These are phyloP conservation scores for Cricetomys ansorgei DNA, from an alignment of 2,113 vertebrate species.

Conservation along the genomic window DNA sequence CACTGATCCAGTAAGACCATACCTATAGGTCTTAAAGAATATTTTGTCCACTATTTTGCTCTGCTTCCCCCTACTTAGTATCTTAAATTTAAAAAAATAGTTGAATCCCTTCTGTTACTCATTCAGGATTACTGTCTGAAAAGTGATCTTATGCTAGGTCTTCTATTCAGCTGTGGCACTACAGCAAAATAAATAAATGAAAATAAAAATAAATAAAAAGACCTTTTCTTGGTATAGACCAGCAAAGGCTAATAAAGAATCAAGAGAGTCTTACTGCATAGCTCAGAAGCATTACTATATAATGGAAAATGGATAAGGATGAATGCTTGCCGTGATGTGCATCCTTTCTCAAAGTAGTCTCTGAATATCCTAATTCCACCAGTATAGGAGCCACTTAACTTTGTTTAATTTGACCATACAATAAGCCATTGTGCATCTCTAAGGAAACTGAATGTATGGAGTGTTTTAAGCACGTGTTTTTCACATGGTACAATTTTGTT, in stretches of 20 bases:
- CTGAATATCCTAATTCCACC: neutral
- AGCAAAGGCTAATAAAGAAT: neutral
- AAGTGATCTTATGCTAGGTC: neutral
- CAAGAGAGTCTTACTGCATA: neutral
- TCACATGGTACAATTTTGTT: neutral
- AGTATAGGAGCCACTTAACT: neutral
- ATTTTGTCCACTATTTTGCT: neutral
- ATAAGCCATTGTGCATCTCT: neutral
- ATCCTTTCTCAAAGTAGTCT: neutral
- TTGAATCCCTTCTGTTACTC: neutral
- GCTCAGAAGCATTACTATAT: neutral
- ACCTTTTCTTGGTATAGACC: neutral
- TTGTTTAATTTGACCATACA: neutral
- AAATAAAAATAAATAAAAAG: neutral
- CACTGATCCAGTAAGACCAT: neutral
- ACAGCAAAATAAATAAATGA: neutral
- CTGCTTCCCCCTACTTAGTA: neutral
- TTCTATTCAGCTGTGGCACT: neutral
- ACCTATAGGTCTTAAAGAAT: neutral
- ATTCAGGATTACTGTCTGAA: constrained; percentile 5
- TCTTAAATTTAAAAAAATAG: neutral
- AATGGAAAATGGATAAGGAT: neutral
- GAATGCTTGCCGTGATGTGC: neutral
- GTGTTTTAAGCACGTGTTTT: neutral
- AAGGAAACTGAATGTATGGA: neutral